Percentiles rank a stretch among this genome's conserved stretches.
Evolutionary conservation across 2,797 vertebrate species (phyloP).

Genomic region (Channallabes apus): DNA sequence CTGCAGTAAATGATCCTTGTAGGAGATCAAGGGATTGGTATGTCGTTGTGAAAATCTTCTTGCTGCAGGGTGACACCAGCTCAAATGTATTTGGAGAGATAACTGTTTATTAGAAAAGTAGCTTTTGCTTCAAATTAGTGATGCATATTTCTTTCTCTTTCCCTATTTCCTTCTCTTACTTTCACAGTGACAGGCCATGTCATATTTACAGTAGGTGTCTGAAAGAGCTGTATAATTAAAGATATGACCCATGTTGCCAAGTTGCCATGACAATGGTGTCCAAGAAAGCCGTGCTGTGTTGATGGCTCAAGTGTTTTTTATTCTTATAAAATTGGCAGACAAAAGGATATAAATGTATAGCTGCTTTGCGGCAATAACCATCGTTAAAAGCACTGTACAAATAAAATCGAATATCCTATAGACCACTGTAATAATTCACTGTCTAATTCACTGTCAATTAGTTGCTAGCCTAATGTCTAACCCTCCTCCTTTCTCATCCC

Average conservation of each 20-base stretch:
- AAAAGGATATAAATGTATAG: slow-evolving; percentile 18
- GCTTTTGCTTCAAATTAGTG: slow-evolving; percentile 37
- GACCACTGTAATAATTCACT: not conserved
- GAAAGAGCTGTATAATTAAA: slow-evolving; percentile 56
- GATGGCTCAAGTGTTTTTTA: slow-evolving; percentile 10
- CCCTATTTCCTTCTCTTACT: slow-evolving; percentile 28
- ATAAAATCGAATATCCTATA: not conserved
- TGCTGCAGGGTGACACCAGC: slow-evolving; percentile 54
- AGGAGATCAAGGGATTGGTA: slow-evolving; percentile 58
- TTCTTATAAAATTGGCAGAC: not conserved
- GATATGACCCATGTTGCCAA: slow-evolving; percentile 6
- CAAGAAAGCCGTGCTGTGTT: slow-evolving; percentile 16
- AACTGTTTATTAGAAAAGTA: slow-evolving; percentile 50
- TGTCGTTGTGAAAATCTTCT: slow-evolving; percentile 55
- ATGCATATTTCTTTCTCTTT: not conserved
- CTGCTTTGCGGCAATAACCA: too few relatives aligned
- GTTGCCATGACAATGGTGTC: slow-evolving; percentile 42
- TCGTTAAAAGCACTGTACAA: too few relatives aligned
- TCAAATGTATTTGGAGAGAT: slow-evolving; percentile 60
- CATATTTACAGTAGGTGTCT: not conserved
- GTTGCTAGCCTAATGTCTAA: too few relatives aligned
- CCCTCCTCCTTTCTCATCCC: too few relatives aligned
- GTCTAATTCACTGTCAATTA: not conserved
- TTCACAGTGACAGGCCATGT: not conserved
- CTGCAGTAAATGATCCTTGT: slow-evolving; percentile 59